Conservation (phyloP, 2,888 invertebrate genomes). For the Phasia obesa region DNA sequence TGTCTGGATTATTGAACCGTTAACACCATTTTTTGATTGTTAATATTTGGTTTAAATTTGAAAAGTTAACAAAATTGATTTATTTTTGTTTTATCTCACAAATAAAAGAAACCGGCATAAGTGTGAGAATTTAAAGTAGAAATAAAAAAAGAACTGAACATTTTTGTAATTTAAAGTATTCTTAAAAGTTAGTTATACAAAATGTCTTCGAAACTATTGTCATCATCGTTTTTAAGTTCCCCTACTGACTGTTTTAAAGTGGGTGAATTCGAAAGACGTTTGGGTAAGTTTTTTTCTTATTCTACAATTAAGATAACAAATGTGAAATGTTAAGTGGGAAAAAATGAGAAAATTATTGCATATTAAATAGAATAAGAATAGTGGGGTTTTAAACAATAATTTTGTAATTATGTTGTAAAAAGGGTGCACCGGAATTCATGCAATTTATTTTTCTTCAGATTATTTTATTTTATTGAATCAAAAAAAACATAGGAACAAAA, state of each 20-base stretch:
- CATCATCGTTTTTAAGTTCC: conserved; percentile 80
- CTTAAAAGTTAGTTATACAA: conserved; percentile 49
- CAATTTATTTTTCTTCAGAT: no score
- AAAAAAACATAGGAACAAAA: no score
- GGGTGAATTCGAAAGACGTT: conserved; percentile 84
- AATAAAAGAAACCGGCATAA: conserved; percentile 24
- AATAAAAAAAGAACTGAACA: conserved; percentile 19
- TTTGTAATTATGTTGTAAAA: neutral
- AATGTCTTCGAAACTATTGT: conserved; percentile 80
- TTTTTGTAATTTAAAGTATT: conserved; percentile 29
- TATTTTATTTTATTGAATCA: no score
- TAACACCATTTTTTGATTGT: conserved; percentile 49
- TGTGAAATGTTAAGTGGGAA: conserved; percentile 1
- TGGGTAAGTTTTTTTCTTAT: conserved; percentile 83
- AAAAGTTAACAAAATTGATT: neutral
- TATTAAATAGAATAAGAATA: neutral
- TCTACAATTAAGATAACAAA: neutral
- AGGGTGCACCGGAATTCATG: no score
- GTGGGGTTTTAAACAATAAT: neutral
- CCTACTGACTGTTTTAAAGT: conserved; percentile 81
- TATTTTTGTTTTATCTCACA: conserved; percentile 27
- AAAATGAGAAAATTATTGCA: neutral
- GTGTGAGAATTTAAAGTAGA: conserved; percentile 57
- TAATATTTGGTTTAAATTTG: conserved; percentile 15
- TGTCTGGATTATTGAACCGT: conserved; percentile 58